Base-by-base conservation (phyloP, 2,888 invertebrate species). In the Dasypolia templi region DNA sequence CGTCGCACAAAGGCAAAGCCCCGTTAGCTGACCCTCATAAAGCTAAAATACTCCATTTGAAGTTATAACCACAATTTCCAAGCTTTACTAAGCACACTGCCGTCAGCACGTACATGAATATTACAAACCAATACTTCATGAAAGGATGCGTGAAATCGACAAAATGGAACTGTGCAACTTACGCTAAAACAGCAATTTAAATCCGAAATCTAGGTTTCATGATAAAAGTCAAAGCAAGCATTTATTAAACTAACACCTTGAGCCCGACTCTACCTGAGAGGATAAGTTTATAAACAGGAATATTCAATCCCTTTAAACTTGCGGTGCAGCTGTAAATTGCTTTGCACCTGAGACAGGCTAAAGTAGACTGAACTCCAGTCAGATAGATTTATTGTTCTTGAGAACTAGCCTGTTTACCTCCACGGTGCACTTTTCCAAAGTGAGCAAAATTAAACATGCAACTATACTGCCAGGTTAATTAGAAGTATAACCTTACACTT, bases 1-100 rank as follows among this genome's bases (percentile, higher is more conserved):
- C 17, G 1, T 14, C 14, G 17, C 32, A 63, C 42, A 78, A 59
- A 78, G 53, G 58, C 42, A 78, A 59, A 78, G 53, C 32, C 14
- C 2, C 49, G 29, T 32, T 9, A 44, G 26, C 26, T 59, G n/a
- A 46, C 35, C 42, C 68, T 61, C 61, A 51, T 62, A 56, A 65
- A 56, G 64, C 51, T 53, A 56, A 77, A 44, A 68, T 35, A 67
- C 35, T 53, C 35, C 29, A 72, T 65, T 68, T 55, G 12, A 29
- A 56, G 65, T 26, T 22, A 65, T 53, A 44, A 56, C 55, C 53
- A 79, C 32, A 51, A 62, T 62, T 58, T 14, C 26, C 26, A 51
- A 11, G 51, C 26, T 72, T 58, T 51, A 22, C 58, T 14, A 11
- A 66, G 46, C 7, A 49, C 42, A 63, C 53, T 49, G 22, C 12